These are phyloP conservation scores for Drosophila picticornis DNA, from an alignment of 2,888 invertebrate genomes.

Conservation along the genomic window DNA sequence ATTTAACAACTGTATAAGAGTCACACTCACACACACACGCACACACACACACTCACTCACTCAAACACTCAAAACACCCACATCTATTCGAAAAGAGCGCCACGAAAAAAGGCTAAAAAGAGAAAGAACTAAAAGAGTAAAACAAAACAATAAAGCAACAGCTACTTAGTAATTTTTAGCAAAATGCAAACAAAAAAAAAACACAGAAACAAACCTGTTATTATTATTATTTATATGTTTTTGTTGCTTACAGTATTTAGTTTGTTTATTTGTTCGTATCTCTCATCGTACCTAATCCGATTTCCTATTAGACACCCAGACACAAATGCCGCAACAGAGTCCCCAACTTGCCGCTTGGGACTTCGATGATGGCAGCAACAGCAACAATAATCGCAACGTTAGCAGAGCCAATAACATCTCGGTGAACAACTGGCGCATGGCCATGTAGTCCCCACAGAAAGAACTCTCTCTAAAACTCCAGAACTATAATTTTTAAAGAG, in stretches of 20 bases:
- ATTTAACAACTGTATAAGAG: constrained; percentile 53
- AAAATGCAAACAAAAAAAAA: constrained; percentile 67
- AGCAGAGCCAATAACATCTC: constrained; percentile 48
- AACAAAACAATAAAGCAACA: constrained; percentile 72
- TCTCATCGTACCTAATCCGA: constrained; percentile 8
- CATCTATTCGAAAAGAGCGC: constrained; percentile 23
- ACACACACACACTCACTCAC: not conserved
- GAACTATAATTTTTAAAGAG: not conserved
- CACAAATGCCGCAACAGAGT: constrained; percentile 44
- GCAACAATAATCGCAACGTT: constrained; percentile 44
- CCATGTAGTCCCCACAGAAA: constrained; percentile 35
- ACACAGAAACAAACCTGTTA: constrained; percentile 11
- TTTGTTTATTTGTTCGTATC: constrained; percentile 1
- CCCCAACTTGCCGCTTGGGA: constrained; percentile 48
- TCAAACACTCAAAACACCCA: constrained; percentile 8
- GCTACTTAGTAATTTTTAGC: constrained; percentile 80
- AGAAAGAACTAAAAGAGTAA: constrained; percentile 46
- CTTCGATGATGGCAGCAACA: constrained; percentile 56
- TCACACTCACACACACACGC: constrained; percentile 14
- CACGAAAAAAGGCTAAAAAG: constrained; percentile 56
- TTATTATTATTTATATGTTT: constrained; percentile 26
- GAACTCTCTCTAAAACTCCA: constrained; percentile 11
- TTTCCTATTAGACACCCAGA: constrained; percentile 39
- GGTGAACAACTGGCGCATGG: constrained; percentile 57
- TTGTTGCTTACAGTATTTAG: constrained; percentile 8